Conservation (phyloP, 2,888 invertebrate genomes). For the Lasioglossum pauxillum region DNA sequence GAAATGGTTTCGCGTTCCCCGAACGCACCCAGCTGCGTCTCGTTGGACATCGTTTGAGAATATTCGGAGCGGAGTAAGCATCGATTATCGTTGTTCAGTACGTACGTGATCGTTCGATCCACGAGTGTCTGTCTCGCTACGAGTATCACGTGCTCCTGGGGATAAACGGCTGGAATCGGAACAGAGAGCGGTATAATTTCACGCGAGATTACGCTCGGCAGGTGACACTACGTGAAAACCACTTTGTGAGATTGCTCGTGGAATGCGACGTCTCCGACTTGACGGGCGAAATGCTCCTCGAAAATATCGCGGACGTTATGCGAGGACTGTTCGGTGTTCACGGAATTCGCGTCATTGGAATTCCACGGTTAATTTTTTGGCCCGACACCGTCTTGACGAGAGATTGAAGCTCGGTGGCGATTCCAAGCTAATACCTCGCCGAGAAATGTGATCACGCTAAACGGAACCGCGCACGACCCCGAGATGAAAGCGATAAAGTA, state of each 20-base stretch:
- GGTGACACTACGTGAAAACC: conserved; percentile 31
- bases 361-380: background rate
- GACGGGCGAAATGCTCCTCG: background rate
- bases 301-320: conserved; percentile 39
- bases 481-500: background rate
- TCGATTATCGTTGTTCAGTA: background rate
- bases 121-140: background rate
- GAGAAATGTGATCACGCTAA: background rate
- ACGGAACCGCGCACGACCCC: background rate
- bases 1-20: background rate
- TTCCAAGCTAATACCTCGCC: background rate
- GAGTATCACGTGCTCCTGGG: background rate
- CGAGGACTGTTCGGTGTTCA: background rate
- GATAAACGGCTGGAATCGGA: background rate
- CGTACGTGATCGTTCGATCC: background rate
- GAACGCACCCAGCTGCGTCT: background rate
- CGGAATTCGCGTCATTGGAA: background rate
- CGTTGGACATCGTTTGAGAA: background rate
- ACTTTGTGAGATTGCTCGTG: conserved; percentile 47
- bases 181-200: conserved; percentile 6
- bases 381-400: background rate
- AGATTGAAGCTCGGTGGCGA: background rate
- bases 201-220: conserved; percentile 19
- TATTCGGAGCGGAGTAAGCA: conserved; percentile 35
- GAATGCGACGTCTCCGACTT: background rate